Base-by-base conservation (phyloP, 2,888 invertebrate species). In the Phengaris alcon region DNA sequence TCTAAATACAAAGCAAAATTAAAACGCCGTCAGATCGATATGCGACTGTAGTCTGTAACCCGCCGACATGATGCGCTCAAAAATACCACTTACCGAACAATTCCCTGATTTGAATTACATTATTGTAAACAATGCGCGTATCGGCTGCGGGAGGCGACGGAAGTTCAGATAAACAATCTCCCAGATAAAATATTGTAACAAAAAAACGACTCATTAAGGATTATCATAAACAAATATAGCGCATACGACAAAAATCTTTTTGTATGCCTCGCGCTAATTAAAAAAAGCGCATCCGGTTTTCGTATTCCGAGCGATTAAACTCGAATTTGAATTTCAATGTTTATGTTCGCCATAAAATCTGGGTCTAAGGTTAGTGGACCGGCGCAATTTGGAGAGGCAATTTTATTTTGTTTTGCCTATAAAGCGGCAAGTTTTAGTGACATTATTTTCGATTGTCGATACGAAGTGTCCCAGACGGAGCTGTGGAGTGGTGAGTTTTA, bases 51-150 rank as follows among this genome's bases (percentile, higher is more conserved):
- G 90, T 64, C 64, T 64, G 64, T 64, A 64, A 44, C 35, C 64
- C 35, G 35, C 44, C 85, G 84, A 83, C 87, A 90, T 84, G 84
- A 85, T 82, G 80, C 80, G 84, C 84, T 86, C 87, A 91, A 91
- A 93, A 92, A 91, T 90, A 91, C 88, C 88, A 90, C 88, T 90
- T 90, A 90, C 89, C 84, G 83, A 90, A 87, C 91, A 91, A 91
- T 91, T 91, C 91, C 91, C 90, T 92, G 93, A 90, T 89, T 91
- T 90, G 93, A 93, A 93, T 93, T 90, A 91, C 90, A 93, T 93
- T 93, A 92, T 91, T 90, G 93, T 92, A 91, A 92, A 93, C 91
- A 92, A 92, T 91, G 88, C 88, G 90, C 91, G 91, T 92, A 92
- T 93, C 91, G 89, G 86, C 84, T 81, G 87, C 86, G 88, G 85